These are phyloP conservation scores for Octonoba sinensis DNA, from an alignment of 2,888 invertebrate genomes.

Conservation along the genomic window DNA sequence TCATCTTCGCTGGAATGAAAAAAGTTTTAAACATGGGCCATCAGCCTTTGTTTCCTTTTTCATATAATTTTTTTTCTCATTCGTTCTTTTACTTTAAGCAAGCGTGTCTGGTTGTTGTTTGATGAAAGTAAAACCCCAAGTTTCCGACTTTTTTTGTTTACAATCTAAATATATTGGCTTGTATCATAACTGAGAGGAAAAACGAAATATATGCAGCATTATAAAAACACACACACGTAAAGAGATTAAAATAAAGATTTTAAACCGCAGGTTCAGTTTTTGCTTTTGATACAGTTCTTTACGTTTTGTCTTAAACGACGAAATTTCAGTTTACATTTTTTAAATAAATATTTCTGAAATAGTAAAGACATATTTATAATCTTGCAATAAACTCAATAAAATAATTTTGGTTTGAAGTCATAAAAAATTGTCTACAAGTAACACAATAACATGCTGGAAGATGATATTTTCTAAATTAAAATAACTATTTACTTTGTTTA, in stretches of 20 bases:
- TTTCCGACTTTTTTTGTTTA: conserved; percentile 39
- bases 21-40: conserved; percentile 46
- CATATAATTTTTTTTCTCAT: background rate
- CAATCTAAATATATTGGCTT: conserved; percentile 45
- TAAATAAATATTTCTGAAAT: no score
- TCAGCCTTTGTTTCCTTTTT: conserved; percentile 26
- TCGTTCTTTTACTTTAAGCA: background rate
- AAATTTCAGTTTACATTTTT: no score
- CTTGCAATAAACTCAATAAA: no score
- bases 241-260: conserved; percentile 36
- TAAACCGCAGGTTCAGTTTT: no score
- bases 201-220: conserved; percentile 15
- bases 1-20: conserved; percentile 46
- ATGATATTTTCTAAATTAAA: no score
- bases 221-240: conserved; percentile 26
- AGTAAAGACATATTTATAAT: no score
- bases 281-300: no score
- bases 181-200: conserved; percentile 20
- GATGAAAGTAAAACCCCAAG: conserved; percentile 14
- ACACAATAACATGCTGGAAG: no score
- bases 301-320: no score
- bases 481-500: no score
- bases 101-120: conserved; percentile 20
- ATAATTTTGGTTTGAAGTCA: no score
- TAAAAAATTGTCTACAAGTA: no score